phyloP scores from a whole-genome alignment of 2,888 invertebrate genomes.

The Ophion ellenae region DNA sequence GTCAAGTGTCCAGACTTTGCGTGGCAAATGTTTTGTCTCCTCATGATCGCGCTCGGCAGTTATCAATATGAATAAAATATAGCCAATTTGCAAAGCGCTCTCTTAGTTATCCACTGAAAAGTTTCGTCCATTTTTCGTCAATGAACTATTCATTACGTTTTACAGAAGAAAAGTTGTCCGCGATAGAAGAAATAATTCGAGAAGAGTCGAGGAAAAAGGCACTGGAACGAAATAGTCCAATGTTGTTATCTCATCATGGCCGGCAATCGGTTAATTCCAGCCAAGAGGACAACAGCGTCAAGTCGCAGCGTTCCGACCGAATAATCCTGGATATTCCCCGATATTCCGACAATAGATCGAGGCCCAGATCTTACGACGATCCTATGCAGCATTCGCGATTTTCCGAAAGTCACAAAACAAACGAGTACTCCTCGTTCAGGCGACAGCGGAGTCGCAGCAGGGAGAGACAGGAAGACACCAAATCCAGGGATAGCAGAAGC shows the following conservation, averaged over 20 bases:
- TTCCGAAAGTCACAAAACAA: constrained; percentile 36
- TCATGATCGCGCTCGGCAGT: neutral
- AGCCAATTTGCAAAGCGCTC: neutral
- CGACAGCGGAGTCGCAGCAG: constrained; percentile 70
- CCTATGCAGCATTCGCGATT: constrained; percentile 42
- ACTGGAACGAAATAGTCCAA: constrained; percentile 42
- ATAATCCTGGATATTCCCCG: constrained; percentile 26
- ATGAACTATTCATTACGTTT: neutral
- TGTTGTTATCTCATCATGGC: constrained; percentile 35
- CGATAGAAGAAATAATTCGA: constrained; percentile 82
- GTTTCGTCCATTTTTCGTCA: neutral
- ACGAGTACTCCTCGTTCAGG: constrained; percentile 63
- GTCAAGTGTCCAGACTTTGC: neutral
- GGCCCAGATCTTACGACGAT: constrained; percentile 47
- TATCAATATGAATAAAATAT: neutral
- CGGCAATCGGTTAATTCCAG: constrained; percentile 4
- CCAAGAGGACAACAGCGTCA: constrained; percentile 41
- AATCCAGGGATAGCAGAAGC: constrained; percentile 64
- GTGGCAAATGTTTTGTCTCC: neutral
- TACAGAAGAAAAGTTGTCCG: constrained; percentile 79
- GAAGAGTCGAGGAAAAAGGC: constrained; percentile 79
- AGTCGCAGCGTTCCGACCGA: constrained; percentile 43
- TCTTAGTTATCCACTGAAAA: neutral
- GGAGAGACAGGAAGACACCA: constrained; percentile 71
- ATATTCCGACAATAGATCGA: constrained; percentile 44